Conservation (phyloP, 23 tunicate genomes). For the Ascidia mentula region DNA sequence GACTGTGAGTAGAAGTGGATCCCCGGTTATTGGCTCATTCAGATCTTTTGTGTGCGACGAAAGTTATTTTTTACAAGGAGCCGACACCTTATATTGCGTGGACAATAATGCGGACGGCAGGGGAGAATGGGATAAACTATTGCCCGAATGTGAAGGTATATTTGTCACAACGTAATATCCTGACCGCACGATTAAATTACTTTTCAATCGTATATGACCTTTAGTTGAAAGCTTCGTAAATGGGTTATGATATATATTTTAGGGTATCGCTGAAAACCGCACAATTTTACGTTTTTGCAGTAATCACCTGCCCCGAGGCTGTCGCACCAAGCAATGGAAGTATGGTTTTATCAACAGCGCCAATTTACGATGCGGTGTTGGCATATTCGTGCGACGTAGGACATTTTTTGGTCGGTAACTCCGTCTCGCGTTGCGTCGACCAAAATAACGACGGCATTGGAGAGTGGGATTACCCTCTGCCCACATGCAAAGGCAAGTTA, state of each 20-base stretch:
- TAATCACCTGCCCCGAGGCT: constrained; percentile 35
- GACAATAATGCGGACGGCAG: constrained; percentile 19
- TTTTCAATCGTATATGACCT: neutral
- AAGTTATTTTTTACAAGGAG: constrained; percentile 21
- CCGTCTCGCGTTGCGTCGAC: constrained; percentile 25
- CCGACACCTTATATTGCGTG: neutral
- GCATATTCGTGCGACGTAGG: constrained; percentile 33
- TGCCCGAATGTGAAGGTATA: constrained; percentile 34
- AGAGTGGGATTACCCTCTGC: constrained; percentile 39
- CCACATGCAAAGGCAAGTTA: constrained; percentile 65
- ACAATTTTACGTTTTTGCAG: too few species aligned
- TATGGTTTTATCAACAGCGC: constrained; percentile 6
- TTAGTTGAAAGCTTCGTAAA: too few species aligned
- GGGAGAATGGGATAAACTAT: constrained; percentile 32
- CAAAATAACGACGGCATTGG: constrained; percentile 35
- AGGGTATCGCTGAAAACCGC: too few species aligned
- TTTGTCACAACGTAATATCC: too few species aligned
- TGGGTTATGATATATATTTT: too few species aligned
- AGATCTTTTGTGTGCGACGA: constrained; percentile 26
- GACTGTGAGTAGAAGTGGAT: neutral
- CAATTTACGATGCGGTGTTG: constrained; percentile 14
- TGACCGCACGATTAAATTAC: neutral
- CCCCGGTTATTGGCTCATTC: constrained; percentile 10
- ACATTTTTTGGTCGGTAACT: constrained; percentile 34
- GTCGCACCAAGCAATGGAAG: constrained; percentile 38